Evolutionary conservation across 2,113 vertebrate species (phyloP), one percentile per base, ranked within the genome.

Genomic region (Turdus rufiventris): DNA sequence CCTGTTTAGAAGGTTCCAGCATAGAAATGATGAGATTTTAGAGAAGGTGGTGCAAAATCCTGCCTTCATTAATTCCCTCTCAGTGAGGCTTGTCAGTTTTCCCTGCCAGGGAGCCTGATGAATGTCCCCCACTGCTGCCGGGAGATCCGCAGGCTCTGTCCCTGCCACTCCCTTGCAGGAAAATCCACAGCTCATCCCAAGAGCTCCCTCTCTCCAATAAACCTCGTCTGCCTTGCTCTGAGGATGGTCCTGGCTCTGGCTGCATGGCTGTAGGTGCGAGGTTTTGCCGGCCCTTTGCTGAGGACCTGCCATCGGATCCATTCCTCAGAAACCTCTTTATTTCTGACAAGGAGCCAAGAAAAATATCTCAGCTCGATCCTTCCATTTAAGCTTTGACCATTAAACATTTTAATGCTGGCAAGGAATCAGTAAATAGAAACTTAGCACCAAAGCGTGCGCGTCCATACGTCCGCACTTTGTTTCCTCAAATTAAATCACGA

Each of bases 401-500:
- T 54, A 40, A 70, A 79, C 18, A 8, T 70, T 48, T 65, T 33
- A 75, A 43, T n/a, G 70, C 42, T 31, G 40, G 40, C 53, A 48
- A 54, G 33, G 54, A n/a, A 38, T 34, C 34, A 28, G 81, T n/a
- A 92, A 92, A 94, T 2, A 57, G 48, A 28, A 82, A 65, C 21
- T 29, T 6, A 28, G 4, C 71, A 24, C 31, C 38, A 3, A 57
- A 43, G 56, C 1, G 0, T 54, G 45, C 1, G 0, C 18, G 21
- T 26, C 23, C 56, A 1, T 18, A 3, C 11, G 23, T 24, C 81
- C 1, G 0, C 16, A 12, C 28, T 74, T 70, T 24, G 45, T 78
- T 65, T 65, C 33, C 51, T 68, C 2, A 0, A 54, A 40, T 12
- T 36, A 47, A 73, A 65, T 38, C 24, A 47, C 0, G 0, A 47